Base-by-base conservation (phyloP, 2,797 vertebrate genomes). In the Hypotaenidia philippensis region DNA sequence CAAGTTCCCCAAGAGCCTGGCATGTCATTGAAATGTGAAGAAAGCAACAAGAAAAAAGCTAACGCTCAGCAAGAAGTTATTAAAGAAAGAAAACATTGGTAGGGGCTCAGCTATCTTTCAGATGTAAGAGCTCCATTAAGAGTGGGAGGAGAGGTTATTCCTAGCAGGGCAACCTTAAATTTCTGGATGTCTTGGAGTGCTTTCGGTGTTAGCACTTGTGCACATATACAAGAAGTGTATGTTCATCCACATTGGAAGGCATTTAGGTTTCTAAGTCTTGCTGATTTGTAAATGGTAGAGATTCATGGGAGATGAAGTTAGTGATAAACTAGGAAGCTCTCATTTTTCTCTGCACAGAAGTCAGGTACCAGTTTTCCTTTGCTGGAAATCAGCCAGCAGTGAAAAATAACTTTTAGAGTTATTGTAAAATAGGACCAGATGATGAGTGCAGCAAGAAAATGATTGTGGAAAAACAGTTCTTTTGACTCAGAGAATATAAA, bases 401-500 rank as follows among this genome's bases (percentile, higher is more conserved):
- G 38, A 70, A 89, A 94, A 90, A 82, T 36, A 60, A 68, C 56
- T 41, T 87, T 41, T 34, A 66, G 27, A 68, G 6, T 75, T 85
- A 65, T 89, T 88, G 89, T 80, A 56, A 89, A 88, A 56, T 56
- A 69, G 31, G 60, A 64, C 40, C 59, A n/a, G 52, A 36, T 63
- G 65, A 66, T 63, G 81, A 91, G 76, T 47, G 10, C 20, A 65
- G 41, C 56, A 55, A 87, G 57, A 92, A 89, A 71, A 72, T 31
- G 19, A 69, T n/a, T 71, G 59, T 59, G 31, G 68, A 72, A 96
- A 93, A 87, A 31, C 31, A 80, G 65, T 65, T n/a, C 69, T 88
- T 91, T 83, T 76, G 65, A 78, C 31, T 83, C 50, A 34, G 32
- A 26, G 55, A 78, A 76, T 83, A 93, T 56, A 89, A 91, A 91